Percentiles rank a stretch among this genome's conserved stretches.
Conservation (phyloP, 30 jellyfish, hydroid and myxozoan genomes). For the Cassiopea andromeda region DNA sequence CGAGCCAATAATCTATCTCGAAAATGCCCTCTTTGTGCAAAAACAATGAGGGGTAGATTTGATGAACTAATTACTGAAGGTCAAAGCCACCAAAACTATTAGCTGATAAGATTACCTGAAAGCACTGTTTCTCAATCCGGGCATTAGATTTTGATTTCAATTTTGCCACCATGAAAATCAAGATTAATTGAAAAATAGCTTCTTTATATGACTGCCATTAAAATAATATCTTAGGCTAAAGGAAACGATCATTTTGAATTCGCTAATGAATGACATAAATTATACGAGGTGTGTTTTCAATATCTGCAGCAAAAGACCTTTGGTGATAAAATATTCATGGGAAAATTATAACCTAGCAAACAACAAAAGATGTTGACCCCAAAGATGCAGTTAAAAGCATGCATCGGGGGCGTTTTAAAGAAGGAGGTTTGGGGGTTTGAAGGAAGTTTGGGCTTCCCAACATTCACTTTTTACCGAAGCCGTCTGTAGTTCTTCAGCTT, state of each 20-base stretch:
- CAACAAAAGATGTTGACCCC: too few relatives aligned
- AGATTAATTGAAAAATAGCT: neutral
- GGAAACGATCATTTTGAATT: neutral
- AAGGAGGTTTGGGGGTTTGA: too few relatives aligned
- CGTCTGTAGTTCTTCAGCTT: too few relatives aligned
- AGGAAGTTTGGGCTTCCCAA: too few relatives aligned
- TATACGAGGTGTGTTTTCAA: neutral
- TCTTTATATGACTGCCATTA: neutral
- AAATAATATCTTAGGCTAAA: neutral
- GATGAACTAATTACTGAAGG: neutral
- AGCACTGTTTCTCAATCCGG: conserved; percentile 37
- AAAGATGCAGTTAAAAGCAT: too few relatives aligned
- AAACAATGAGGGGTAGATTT: conserved; percentile 7
- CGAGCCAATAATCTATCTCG: neutral
- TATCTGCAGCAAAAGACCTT: neutral
- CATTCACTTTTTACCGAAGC: too few relatives aligned
- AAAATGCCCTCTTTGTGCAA: neutral
- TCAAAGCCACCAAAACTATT: conserved; percentile 1
- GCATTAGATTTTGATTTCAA: neutral
- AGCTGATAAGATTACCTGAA: conserved; percentile 31
- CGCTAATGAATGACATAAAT: neutral
- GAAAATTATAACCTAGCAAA: too few relatives aligned
- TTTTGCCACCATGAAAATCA: neutral
- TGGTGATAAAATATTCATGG: neutral
- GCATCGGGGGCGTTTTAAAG: too few relatives aligned